phyloP scores from a whole-genome alignment of 2,888 invertebrate genomes.

The Coleophora deauratella region DNA sequence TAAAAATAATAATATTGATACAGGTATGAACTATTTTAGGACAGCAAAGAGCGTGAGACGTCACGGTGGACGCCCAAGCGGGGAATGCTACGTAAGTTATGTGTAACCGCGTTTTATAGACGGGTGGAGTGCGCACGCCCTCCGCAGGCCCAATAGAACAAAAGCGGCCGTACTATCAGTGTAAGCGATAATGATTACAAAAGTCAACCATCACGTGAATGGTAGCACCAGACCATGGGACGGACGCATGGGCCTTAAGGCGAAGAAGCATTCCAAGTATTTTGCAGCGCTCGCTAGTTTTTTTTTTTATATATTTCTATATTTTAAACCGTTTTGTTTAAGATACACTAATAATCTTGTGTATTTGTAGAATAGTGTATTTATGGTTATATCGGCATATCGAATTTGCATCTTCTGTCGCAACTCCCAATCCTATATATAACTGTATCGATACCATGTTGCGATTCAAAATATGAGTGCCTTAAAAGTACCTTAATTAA shows the following conservation, averaged over 20 bases:
- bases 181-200: constrained; percentile 34
- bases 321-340: too few species aligned
- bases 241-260: constrained; percentile 54
- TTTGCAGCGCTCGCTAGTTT: too few species aligned
- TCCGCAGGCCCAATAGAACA: constrained; percentile 54
- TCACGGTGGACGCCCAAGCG: constrained; percentile 33
- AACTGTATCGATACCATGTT: too few species aligned
- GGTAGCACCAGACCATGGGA: constrained; percentile 35
- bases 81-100: constrained; percentile 30
- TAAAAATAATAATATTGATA: constrained; percentile 5
- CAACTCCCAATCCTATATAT: too few species aligned
- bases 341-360: too few species aligned
- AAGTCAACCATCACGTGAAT: constrained; percentile 49
- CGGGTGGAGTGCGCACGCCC: constrained; percentile 56
- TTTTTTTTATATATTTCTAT: too few species aligned
- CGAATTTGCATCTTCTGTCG: too few species aligned
- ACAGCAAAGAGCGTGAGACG: constrained; percentile 14
- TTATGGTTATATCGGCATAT: too few species aligned
- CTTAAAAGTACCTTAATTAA: too few species aligned
- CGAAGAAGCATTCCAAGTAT: constrained; percentile 20
- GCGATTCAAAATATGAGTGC: too few species aligned
- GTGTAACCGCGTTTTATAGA: constrained; percentile 42
- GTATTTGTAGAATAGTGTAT: too few species aligned
- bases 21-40: too few species aligned
- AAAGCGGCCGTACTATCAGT: constrained; percentile 15